Evolutionary conservation across 2,113 vertebrate genomes (phyloP).

Genomic region (Oceanites oceanicus): DNA sequence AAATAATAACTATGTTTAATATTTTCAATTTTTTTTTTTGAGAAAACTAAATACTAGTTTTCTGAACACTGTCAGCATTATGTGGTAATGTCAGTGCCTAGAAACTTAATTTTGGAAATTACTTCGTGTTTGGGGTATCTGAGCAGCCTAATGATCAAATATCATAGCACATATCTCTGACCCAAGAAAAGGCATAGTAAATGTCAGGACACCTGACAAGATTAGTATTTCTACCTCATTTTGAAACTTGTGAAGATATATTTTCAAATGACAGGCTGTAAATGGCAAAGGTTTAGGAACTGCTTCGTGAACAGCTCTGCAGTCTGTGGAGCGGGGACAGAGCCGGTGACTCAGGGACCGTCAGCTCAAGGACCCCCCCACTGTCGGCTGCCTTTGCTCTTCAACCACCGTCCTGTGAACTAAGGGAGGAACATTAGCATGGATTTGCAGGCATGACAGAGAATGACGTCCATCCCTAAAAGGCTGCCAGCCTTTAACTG

Average conservation of each 20-base stretch:
- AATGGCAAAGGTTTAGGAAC: neutral
- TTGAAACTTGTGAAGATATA: neutral
- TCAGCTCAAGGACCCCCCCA: neutral
- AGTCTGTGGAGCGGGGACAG: neutral
- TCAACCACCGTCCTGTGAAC: neutral
- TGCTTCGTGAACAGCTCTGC: neutral
- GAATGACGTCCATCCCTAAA: neutral
- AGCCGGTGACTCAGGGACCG: fast-evolving
- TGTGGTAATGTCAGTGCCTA: neutral
- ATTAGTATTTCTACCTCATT: neutral
- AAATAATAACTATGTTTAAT: neutral
- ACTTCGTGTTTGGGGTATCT: neutral
- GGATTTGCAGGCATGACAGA: neutral
- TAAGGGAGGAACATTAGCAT: neutral
- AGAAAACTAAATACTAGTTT: neutral
- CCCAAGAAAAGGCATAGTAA: neutral
- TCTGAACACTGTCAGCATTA: neutral
- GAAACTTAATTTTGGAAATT: neutral
- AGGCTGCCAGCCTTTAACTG: neutral
- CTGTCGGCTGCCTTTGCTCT: neutral
- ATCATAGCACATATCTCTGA: neutral
- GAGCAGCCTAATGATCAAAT: neutral
- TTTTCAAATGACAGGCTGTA: neutral
- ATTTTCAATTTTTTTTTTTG: neutral
- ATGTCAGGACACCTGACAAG: neutral